Percentiles rank a stretch among this genome's conserved stretches.
Conservation (phyloP, 2,888 invertebrate species). For the Myopa tessellatipennis region DNA sequence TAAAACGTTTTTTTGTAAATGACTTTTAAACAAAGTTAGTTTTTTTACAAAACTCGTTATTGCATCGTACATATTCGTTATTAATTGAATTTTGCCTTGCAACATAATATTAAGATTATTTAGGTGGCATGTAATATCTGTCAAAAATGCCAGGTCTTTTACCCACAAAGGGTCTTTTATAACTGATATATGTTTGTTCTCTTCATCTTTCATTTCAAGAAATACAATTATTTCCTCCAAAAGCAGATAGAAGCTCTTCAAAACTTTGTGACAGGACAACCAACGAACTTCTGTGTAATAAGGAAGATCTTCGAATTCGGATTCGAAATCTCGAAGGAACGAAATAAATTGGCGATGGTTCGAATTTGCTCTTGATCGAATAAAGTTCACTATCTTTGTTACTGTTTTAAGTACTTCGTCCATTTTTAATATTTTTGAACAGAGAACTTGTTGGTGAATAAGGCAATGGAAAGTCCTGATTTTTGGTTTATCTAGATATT, state of each 20-base stretch:
- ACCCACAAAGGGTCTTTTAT: constrained; percentile 6
- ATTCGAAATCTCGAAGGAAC: constrained; percentile 12
- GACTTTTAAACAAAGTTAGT: no score
- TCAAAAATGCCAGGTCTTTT: constrained; percentile 3
- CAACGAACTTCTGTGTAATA: constrained; percentile 14
- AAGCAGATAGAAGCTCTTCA: constrained; percentile 4
- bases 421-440: constrained; percentile 9
- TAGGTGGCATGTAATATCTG: constrained; percentile 6
- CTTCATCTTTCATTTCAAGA: neutral
- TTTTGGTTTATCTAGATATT: constrained; percentile 15
- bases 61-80: no score
- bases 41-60: no score
- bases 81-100: neutral
- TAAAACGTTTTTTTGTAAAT: no score
- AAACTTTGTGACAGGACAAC: constrained; percentile 1
- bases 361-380: neutral
- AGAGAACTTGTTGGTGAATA: constrained; percentile 14
- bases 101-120: constrained; percentile 3
- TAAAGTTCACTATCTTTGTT: constrained; percentile 4
- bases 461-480: constrained; percentile 16
- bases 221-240: constrained; percentile 3
- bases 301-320: neutral
- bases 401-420: constrained; percentile 3
- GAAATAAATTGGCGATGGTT: constrained; percentile 7
- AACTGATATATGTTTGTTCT: constrained; percentile 6